Percentiles rank a stretch among this genome's conserved stretches.
These are phyloP conservation scores for Fragum whitleyi DNA, from an alignment of 2,888 invertebrate species.

Conservation along the genomic window DNA sequence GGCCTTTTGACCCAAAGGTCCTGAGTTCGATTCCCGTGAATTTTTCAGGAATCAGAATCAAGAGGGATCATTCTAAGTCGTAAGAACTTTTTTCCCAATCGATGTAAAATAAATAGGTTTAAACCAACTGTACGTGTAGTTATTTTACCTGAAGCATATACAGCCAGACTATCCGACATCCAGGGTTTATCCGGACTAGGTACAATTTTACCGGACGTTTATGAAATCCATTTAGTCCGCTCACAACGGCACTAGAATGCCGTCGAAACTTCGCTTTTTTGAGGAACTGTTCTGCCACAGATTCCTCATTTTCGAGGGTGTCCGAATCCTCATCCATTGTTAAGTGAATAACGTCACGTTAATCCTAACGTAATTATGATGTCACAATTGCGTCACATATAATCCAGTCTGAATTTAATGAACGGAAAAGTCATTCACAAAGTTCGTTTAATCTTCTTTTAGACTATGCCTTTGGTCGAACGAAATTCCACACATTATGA, in stretches of 20 bases:
- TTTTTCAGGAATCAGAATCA: too few relatives aligned
- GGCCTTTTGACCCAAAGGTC: too few relatives aligned
- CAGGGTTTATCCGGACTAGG: constrained; percentile 73
- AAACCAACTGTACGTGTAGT: too few relatives aligned
- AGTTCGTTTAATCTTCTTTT: too few relatives aligned
- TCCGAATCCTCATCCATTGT: constrained; percentile 13
- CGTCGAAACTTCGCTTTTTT: constrained; percentile 51
- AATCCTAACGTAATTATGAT: background rate
- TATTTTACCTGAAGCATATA: constrained; percentile 67
- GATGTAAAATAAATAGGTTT: too few relatives aligned
- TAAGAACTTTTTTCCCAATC: too few relatives aligned
- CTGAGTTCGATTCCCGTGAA: too few relatives aligned
- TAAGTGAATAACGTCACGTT: background rate
- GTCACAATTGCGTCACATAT: background rate
- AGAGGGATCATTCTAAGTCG: too few relatives aligned
- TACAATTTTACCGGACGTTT: constrained; percentile 75
- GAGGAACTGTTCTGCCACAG: constrained; percentile 14
- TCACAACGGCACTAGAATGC: constrained; percentile 46
- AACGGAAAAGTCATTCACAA: too few relatives aligned
- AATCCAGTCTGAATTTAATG: background rate
- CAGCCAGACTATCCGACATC: constrained; percentile 69
- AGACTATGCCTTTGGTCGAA: too few relatives aligned
- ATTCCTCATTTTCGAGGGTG: constrained; percentile 26
- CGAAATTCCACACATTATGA: too few relatives aligned
- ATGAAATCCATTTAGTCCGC: constrained; percentile 62